Base-by-base conservation (phyloP, 2,888 invertebrate genomes). In the Athripsodes cinereus region DNA sequence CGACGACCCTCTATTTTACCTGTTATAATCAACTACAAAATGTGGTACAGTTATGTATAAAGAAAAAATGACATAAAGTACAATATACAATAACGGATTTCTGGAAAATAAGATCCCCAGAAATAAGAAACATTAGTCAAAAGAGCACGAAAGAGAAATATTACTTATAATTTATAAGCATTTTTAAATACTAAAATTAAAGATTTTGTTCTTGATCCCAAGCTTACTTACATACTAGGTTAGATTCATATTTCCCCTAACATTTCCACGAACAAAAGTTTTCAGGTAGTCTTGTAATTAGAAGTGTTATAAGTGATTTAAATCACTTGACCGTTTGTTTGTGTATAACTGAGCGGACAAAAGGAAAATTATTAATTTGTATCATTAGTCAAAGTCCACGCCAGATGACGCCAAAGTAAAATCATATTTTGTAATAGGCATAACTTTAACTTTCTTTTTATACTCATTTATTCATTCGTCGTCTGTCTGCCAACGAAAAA, bases 311-410 rank as follows among this genome's bases (percentile, higher is more conserved):
- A 40, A 40, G 40, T 40, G 40, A 40, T 40, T 21, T 47, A 61
- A 57, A 52, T 53, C 47, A 26, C 53, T 53, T 63, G 63, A 63
- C 63, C 63, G 56, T 59, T 52, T 48, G 55, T 52, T 47, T 3
- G 40, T 3, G 5, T 5, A 16, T 5, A 13, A 5, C 3, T 31
- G 34, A 49, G 46, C 52, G 49, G 50, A 52, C 47, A 55, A 63
- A 63, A 61, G 63, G 61, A 63, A 63, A 3, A n/a, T 40, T 75
- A 78, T 73, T 74, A 78, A 78, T 78, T 75, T 72, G 72, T 67
- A 68, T 73, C 72, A 78, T 79, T 78, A 76, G 74, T 79, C 78
- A 78, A 75, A 78, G 78, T 78, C 78, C 68, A 70, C 70, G 71
- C 72, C 79, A 78, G 78, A 77, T 76, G 79, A 76, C 44, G 57